Base-by-base conservation (phyloP, 2,113 vertebrate genomes). In the Otolemur garnettii region DNA sequence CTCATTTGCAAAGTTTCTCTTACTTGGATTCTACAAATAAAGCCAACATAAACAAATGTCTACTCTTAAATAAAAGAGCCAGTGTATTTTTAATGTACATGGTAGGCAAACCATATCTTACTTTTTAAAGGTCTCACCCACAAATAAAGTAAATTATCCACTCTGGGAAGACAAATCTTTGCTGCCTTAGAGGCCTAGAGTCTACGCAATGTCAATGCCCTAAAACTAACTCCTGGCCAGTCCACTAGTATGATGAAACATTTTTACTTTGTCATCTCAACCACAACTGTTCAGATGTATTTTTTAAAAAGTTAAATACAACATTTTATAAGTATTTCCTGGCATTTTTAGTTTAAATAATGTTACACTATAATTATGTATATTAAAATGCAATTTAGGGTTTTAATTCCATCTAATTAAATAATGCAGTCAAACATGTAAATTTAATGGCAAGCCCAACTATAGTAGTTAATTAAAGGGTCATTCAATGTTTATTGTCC, bases 271-370 rank as follows among this genome's bases (percentile, higher is more conserved):
- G 93, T 95, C 53, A 91, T 94, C 79, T 82, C 60, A 97, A 64
- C 26, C 62, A 1, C 86, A 97, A 95, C 82, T 88, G 55, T 80
- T 97, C 86, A 88, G 74, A 94, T 87, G 97, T 88, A 97, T 97
- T 69, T 97, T 84, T 94, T 96, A n/a, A 11, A 18, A 98, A 91
- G 83, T 75, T 87, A 96, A 97, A 94, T 77, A 81, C 87, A 93
- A 97, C n/a, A 91, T 97, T 95, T 97, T 97, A 97, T 96, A 98
- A 98, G 97, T 90, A 42, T 97, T 96, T 92, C 75, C 89, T 96
- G 92, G 86, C 91, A 96, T 89, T 97, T 96, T 60, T 91, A 97
- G 57, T 96, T 97, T 96, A 97, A 97, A 97, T 93, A 97, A 97
- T 95, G 87, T 94, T 94, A 98, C 85, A 64, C 85, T 79, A 74